Base-by-base conservation (phyloP, 2,888 invertebrate species). In the Lasioglossum pauxillum region DNA sequence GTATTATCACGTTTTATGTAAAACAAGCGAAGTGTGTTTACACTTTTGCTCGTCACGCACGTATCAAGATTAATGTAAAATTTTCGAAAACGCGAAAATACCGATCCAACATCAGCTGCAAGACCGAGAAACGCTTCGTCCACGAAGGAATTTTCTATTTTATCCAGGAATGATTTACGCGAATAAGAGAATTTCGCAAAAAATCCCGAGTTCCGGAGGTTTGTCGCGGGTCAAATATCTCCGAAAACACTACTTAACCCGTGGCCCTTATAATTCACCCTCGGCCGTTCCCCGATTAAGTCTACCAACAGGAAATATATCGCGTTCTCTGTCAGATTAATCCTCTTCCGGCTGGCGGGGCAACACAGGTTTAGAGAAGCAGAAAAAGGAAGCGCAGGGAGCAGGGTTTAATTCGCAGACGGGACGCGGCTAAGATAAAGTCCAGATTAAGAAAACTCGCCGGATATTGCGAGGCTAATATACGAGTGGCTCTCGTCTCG, bases 371-470 rank as follows among this genome's bases (percentile, higher is more conserved):
- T 23, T 38, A 53, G 27, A 53, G 69, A 2, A 64, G 64, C 69
- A 27, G 38, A 53, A 49, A 74, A 74, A 71, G 78, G 38, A 41
- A 71, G 35, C 69, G 12, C 49, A 19, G 16, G 41, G 71, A 53
- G 57, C 41, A 71, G 49, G 49, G 69, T 78, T 78, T 78, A 78
- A 78, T 78, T 78, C 78, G 27, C 71, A 72, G 78, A 41, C 53
- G 78, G 49, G 78, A 78, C 71, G 53, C 27, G 44, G 79, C 73
- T 73, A 57, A 78, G 78, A 78, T 78, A 78, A 78, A 78, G 57
- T 72, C 71, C 78, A 72, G 78, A 78, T 72, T 60, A 79, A 80
- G 75, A 75, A 80, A 80, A 75, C 69, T 53, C 57, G n/a, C 19
- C 46, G 75, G 74, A 69, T 69, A 75, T 67, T 69, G 75, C 75